These are phyloP conservation scores for Anthophora plumipes DNA, from an alignment of 2,888 invertebrate species.

Conservation along the genomic window DNA sequence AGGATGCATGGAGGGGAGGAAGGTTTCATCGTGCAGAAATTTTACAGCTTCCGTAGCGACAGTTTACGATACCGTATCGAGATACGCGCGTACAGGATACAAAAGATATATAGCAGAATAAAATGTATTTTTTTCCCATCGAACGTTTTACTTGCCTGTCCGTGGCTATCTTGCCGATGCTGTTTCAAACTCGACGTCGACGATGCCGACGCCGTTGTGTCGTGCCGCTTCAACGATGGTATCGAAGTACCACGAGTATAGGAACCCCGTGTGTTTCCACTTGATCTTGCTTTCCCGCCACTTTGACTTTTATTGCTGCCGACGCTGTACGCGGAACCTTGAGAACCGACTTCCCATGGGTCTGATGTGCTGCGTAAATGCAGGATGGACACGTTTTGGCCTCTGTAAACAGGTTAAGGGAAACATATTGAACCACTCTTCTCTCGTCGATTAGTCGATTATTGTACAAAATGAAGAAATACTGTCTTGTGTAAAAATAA, in stretches of 20 bases:
- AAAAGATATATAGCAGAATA: neutral
- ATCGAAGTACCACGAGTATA: conserved; percentile 78
- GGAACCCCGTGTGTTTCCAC: conserved; percentile 69
- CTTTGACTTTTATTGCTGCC: conserved; percentile 77
- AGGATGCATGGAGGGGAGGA: neutral
- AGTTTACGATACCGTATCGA: conserved; percentile 7
- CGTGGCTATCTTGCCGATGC: conserved; percentile 76
- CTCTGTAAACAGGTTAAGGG: conserved; percentile 81
- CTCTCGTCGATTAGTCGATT: neutral
- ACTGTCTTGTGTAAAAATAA: too few relatives aligned
- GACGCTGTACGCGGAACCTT: conserved; percentile 78
- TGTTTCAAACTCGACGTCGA: conserved; percentile 72
- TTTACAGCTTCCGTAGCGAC: neutral
- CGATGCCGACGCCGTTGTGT: conserved; percentile 70
- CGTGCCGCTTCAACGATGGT: conserved; percentile 78
- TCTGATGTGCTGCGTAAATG: conserved; percentile 86
- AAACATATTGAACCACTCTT: neutral
- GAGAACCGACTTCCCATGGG: conserved; percentile 85
- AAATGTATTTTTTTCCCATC: conserved; percentile 2
- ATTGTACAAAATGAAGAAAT: neutral
- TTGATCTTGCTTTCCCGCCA: conserved; percentile 76
- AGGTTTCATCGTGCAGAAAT: neutral
- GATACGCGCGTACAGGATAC: neutral
- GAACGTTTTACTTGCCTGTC: conserved; percentile 64
- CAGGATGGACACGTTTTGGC: conserved; percentile 86